A percentile compares a stretch with the other conserved stretches of the same genome.
These are phyloP conservation scores for Centropristis striata DNA, from an alignment of 2,113 vertebrate genomes.

Conservation along the genomic window DNA sequence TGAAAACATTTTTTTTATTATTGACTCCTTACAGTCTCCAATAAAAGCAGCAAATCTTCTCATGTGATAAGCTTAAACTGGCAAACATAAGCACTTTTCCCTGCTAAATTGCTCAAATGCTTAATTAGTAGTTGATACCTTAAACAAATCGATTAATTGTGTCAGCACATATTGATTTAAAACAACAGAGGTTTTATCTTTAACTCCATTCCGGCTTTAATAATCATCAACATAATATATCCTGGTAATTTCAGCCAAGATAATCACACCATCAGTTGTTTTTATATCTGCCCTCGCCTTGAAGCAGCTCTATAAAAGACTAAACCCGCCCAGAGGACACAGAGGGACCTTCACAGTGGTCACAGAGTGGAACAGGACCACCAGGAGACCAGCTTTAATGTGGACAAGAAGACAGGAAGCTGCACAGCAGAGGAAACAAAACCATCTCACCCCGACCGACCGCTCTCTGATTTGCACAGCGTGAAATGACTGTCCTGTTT, in stretches of 20 bases:
- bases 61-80: not conserved
- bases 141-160: not conserved
- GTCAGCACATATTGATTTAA: not conserved
- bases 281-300: slow-evolving; percentile 20
- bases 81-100: not conserved
- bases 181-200: not conserved
- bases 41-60: not conserved
- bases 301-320: slow-evolving; percentile 21
- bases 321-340: slow-evolving; percentile 27
- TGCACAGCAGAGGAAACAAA: slow-evolving; percentile 39
- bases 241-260: not conserved
- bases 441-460: slow-evolving; percentile 35
- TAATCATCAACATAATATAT: slow-evolving; percentile 15
- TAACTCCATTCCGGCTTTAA: not conserved
- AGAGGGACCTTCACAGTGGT: slow-evolving; percentile 27
- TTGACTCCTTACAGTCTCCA: no score
- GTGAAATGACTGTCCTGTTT: slow-evolving; percentile 61
- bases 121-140: not conserved
- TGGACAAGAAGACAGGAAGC: slow-evolving; percentile 49
- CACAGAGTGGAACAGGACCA: slow-evolving; percentile 45
- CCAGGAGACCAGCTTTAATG: slow-evolving; percentile 41
- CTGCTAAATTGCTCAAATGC: not conserved
- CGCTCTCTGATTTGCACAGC: slow-evolving; percentile 60
- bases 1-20: no score
- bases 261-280: slow-evolving; percentile 12